Evolutionary conservation across 1,140 invertebrate genomes (phyloP), one percentile per base, ranked within the genome.

Genomic region (Platyura marginata): DNA sequence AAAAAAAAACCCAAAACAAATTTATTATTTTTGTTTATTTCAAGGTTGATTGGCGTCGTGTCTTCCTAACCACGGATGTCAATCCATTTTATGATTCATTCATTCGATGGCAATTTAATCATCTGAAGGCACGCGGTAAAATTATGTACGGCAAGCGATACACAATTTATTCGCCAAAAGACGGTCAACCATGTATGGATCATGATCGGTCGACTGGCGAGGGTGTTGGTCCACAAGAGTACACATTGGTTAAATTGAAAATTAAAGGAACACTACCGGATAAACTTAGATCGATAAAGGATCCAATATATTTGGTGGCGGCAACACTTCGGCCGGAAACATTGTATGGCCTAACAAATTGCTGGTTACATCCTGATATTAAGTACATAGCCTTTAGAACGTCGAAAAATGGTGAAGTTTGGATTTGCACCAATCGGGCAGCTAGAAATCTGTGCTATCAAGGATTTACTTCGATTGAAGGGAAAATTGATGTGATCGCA

Each of bases 271-370:
- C 86, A 8, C 72, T 76, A 50, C 86, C 91, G 13, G 55, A 70
- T 40, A 75, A 75, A 61, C 61, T 37, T 47, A 80, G 77, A 39
- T 42, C 50, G 42, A 59, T 76, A 2, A 49, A 38, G 29, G 19
- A 18, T 8, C 39, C 43, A 3, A 40, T 96, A 19, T 95, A 67
- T 61, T 69, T 98, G 38, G 91, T 98, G 11, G 93, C 94, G 33
- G 96, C 92, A n/a, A 99, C 96, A 15, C 64, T 99, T 5, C 68
- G 94, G 48, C 94, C 95, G 10, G 96, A 99, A 67, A 99, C 96
- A 1, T 98, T 99, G 95, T 99, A 97, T 62, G 96, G 96, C 2
- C 96, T 98, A 68, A 99, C 96, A 0, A 99, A 98, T 59, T 97
- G 94, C 59, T 99, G 94, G 92, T 57, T 99, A 1, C 81, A 81